phyloP scores from a whole-genome alignment of 2,113 vertebrate species.

The Catharus minimus region DNA sequence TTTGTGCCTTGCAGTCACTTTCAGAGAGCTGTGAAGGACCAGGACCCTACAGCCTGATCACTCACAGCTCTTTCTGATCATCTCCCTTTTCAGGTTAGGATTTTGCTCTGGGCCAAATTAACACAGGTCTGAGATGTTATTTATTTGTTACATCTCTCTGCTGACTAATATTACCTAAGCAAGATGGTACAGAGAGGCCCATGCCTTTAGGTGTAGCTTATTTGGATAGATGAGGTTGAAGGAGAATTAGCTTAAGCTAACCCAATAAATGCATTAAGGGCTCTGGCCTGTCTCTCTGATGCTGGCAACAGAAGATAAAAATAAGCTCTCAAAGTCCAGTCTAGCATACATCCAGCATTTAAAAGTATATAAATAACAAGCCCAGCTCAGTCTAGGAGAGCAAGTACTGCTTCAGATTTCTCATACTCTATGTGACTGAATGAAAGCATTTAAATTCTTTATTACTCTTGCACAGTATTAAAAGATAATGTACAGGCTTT shows the following conservation, averaged over 20 bases:
- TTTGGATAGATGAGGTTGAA: neutral
- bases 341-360: neutral
- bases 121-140: neutral
- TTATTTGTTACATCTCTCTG: neutral
- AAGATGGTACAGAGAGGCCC: neutral
- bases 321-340: neutral
- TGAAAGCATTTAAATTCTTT: neutral
- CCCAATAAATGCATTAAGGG: neutral
- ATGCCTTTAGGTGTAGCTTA: neutral
- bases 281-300: neutral
- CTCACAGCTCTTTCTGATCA: neutral
- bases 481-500: neutral
- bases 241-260: neutral
- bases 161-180: neutral
- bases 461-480: neutral
- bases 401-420: neutral
- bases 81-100: neutral
- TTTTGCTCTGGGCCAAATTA: neutral
- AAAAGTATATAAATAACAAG: neutral
- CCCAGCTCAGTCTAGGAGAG: neutral
- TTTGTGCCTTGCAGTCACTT: rapidly evolving
- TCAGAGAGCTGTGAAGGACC: neutral
- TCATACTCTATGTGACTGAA: neutral
- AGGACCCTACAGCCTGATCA: neutral
- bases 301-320: neutral